A percentile compares a stretch with the other conserved stretches of the same genome.
Conservation (phyloP, 53 echinoderm and acorn worm genomes). For the Echinarachnius parma region DNA sequence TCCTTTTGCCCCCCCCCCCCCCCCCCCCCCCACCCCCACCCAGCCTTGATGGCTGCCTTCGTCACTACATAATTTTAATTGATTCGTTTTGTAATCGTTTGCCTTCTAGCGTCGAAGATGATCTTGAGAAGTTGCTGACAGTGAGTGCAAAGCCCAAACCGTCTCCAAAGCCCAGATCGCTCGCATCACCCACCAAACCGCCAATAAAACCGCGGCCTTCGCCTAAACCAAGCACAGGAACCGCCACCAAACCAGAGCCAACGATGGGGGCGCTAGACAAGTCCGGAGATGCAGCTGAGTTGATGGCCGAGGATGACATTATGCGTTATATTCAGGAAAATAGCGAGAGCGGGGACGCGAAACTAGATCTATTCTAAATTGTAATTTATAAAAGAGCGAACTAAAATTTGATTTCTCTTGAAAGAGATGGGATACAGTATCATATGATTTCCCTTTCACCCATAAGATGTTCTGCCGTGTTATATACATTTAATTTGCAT, state of each 20-base stretch:
- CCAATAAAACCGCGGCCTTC: not conserved
- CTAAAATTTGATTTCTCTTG: no score
- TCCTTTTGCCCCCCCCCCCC: no score
- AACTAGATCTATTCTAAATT: slow-evolving; percentile 72
- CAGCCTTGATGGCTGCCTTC: no score
- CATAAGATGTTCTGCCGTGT: no score
- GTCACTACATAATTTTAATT: no score
- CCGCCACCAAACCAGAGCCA: slow-evolving; percentile 6
- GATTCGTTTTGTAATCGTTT: not conserved
- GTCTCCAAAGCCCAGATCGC: slow-evolving; percentile 6
- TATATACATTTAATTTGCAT: no score
- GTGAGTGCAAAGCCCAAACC: slow-evolving; percentile 53
- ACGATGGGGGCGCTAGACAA: slow-evolving; percentile 23
- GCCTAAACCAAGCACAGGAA: slow-evolving; percentile 17
- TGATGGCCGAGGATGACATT: slow-evolving; percentile 78
- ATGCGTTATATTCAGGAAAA: slow-evolving; percentile 86
- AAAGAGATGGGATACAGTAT: no score
- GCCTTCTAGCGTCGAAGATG: slow-evolving; percentile 74
- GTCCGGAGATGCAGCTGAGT: not conserved
- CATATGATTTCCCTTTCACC: no score
- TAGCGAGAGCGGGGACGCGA: slow-evolving; percentile 45
- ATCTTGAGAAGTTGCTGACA: slow-evolving; percentile 71
- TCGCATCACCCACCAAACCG: not conserved
- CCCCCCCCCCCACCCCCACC: no score
- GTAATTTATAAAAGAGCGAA: no score